phyloP scores from a whole-genome alignment of 2,113 vertebrate species.

The Festucalex cinctus region DNA sequence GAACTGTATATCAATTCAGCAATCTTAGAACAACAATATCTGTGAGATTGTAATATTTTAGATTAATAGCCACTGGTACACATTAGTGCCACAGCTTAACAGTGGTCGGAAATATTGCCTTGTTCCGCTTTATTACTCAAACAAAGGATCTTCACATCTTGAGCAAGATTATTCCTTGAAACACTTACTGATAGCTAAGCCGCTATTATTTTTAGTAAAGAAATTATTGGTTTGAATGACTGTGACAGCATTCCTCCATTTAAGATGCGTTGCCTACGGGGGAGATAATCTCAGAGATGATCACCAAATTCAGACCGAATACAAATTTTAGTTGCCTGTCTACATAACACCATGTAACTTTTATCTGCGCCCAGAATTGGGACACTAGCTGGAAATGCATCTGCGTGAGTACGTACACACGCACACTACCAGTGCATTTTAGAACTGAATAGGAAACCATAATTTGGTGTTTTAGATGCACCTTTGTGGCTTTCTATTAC shows the following conservation, averaged over 20 bases:
- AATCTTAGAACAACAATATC: not conserved
- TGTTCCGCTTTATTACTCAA: not conserved
- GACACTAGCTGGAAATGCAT: no score
- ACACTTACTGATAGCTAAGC: not conserved
- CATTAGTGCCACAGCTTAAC: conserved; percentile 1
- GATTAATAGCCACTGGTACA: not conserved
- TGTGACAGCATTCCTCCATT: not conserved
- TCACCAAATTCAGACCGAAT: not conserved
- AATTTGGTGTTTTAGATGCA: no score
- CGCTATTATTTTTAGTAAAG: not conserved
- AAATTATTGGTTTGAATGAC: not conserved
- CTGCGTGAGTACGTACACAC: no score
- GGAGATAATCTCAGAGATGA: not conserved
- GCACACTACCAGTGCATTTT: no score
- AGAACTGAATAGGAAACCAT: no score
- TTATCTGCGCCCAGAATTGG: no score
- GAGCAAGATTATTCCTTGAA: not conserved
- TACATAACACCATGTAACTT: no score
- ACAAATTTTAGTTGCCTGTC: not conserved
- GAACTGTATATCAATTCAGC: no score
- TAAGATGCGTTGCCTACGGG: not conserved
- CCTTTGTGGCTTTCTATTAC: no score
- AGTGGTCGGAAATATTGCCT: not conserved
- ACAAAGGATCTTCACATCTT: not conserved
- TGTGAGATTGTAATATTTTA: not conserved